A percentile compares a stretch with the other conserved stretches of the same genome.
Evolutionary conservation across 2,797 vertebrate species (phyloP).

Genomic region (Agapornis canus): DNA sequence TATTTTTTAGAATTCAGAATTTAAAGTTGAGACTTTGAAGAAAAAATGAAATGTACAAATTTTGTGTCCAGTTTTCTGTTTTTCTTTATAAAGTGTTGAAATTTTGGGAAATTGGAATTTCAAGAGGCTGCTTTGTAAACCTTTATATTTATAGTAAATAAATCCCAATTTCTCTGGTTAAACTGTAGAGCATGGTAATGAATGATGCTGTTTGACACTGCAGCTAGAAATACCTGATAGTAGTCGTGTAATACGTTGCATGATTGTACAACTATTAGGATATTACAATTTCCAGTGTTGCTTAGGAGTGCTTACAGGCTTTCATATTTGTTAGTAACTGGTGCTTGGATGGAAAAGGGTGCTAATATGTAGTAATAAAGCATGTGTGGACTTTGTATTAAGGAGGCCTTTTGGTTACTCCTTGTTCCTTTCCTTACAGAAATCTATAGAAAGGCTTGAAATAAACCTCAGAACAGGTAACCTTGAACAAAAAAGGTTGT

Average conservation of each 20-base stretch:
- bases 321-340: background rate
- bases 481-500: background rate
- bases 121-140: background rate
- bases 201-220: background rate
- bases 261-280: background rate
- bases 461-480: background rate
- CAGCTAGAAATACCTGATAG: background rate
- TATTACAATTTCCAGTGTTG: background rate
- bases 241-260: too few species aligned
- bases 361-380: background rate
- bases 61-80: background rate
- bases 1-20: background rate
- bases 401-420: background rate
- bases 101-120: background rate
- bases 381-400: background rate
- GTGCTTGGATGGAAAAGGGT: background rate
- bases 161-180: background rate
- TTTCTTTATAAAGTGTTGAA: background rate
- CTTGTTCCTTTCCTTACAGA: background rate
- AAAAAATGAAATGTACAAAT: background rate
- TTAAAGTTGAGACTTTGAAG: background rate
- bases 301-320: fast-evolving
- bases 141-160: background rate
- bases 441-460: background rate
- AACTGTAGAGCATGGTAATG: background rate